A percentile compares a stretch with the other conserved stretches of the same genome.
phyloP scores from a whole-genome alignment of 2,888 invertebrate genomes.

The Rhopalosiphum nymphaeae region DNA sequence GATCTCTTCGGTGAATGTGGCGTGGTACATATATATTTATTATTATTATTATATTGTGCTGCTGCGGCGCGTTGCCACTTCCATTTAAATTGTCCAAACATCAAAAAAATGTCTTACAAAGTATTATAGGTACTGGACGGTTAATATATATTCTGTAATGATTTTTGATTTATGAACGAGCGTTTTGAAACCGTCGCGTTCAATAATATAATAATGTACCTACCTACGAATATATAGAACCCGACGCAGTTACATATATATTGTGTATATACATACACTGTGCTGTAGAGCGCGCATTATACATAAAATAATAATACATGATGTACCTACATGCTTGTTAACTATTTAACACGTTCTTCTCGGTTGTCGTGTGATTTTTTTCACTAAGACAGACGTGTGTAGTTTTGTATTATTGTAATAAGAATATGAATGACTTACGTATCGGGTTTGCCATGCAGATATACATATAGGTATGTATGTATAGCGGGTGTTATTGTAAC shows the following conservation, averaged over 20 bases:
- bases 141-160: background rate
- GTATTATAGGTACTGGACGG: background rate
- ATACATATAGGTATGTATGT: background rate
- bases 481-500: background rate
- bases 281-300: background rate
- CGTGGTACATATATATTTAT: background rate
- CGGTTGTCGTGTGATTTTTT: background rate
- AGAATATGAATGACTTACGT: background rate
- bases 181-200: conserved; percentile 18
- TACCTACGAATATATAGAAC: background rate
- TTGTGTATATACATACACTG: background rate
- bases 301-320: background rate
- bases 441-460: background rate
- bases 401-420: background rate
- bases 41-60: background rate
- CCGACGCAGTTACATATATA: background rate
- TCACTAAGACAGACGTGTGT: background rate
- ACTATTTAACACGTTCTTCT: background rate
- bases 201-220: background rate
- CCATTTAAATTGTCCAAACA: background rate
- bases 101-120: background rate
- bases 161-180: conserved; percentile 21
- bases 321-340: background rate
- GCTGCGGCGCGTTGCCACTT: background rate
- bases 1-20: background rate